Percentiles rank a stretch among this genome's conserved stretches.
Evolutionary conservation across 2,888 invertebrate genomes (phyloP).

Genomic region (Adelphocoris suturalis): DNA sequence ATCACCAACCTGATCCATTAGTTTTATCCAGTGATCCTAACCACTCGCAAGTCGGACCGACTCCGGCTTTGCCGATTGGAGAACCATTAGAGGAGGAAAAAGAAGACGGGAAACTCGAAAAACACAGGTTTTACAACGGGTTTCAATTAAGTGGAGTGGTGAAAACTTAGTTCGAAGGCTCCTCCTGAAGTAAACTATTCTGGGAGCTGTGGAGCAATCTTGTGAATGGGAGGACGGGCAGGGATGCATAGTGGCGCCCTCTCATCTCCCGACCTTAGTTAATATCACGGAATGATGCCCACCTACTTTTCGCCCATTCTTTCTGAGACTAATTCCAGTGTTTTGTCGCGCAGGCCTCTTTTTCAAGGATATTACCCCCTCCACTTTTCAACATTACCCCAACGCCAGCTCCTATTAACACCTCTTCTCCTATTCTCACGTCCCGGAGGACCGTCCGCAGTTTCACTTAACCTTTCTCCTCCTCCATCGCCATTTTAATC

Average conservation of each 20-base stretch:
- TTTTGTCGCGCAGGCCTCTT: constrained; percentile 6
- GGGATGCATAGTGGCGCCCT: constrained; percentile 15
- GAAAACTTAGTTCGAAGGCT: background rate
- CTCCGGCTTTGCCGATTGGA: background rate
- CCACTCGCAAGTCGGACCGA: background rate
- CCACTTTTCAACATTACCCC: background rate
- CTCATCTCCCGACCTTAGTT: constrained; percentile 13
- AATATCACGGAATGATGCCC: constrained; percentile 16
- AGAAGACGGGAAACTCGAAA: background rate
- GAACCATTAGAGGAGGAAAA: background rate
- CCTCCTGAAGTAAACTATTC: background rate
- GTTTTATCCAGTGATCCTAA: no score
- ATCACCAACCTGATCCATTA: no score
- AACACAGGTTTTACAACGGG: background rate
- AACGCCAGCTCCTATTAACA: background rate
- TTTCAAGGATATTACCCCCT: background rate
- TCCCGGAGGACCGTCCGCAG: background rate
- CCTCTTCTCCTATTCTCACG: background rate
- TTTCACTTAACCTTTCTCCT: background rate
- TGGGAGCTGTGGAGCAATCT: constrained; percentile 9
- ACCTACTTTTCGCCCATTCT: background rate
- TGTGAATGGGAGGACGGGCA: background rate
- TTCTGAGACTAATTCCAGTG: constrained; percentile 11
- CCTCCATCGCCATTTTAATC: background rate
- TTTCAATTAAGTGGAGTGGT: constrained; percentile 19